Base-by-base conservation (phyloP, 2,113 vertebrate species). In the Channa argus region DNA sequence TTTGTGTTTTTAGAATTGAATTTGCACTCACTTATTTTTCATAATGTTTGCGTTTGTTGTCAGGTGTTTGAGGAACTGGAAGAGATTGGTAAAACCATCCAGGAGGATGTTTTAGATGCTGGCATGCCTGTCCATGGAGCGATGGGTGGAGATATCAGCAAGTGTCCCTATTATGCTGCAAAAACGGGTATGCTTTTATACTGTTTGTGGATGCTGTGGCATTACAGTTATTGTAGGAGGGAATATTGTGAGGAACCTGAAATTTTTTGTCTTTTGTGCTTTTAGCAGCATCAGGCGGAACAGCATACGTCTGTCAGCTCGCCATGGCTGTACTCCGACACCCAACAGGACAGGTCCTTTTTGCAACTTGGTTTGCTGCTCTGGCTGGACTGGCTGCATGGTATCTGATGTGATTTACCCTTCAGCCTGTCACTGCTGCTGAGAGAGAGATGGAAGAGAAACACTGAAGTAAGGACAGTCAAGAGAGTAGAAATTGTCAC, bases 31-130 rank as follows among this genome's bases (percentile, higher is more conserved):
- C 4, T 7, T 2, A 4, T 41, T 5, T 41, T 5, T 2, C 6
- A 4, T 41, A 4, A 41, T 41, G 6, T 41, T 5, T 41, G 39
- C 6, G 4, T 81, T 11, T 71, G n/a, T 5, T 77, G 54, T 8
- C 89, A 99, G 98, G 94, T 99, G 12, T 99, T 99, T 51, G 92
- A 94, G 14, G 98, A 99, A 85, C 86, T 99, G 90, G 98, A 98
- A 71, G 93, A 96, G 89, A 88, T 95, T 0, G 95, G 96, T 9
- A 93, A 93, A 84, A 90, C 88, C 0, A 90, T 98, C 78, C 47
- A 93, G 44, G 95, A 94, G 55, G 96, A 94, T 5, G 89, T 91
- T 45, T 83, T 94, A 38, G 96, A 95, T 0, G 95, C 92, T 4
- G 94, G 91, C 0, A 34, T 95, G 70, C 91, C 95, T 0, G 59